phyloP scores from a whole-genome alignment of 53 echinoderm and acorn worm genomes.

The Antedon mediterranea region DNA sequence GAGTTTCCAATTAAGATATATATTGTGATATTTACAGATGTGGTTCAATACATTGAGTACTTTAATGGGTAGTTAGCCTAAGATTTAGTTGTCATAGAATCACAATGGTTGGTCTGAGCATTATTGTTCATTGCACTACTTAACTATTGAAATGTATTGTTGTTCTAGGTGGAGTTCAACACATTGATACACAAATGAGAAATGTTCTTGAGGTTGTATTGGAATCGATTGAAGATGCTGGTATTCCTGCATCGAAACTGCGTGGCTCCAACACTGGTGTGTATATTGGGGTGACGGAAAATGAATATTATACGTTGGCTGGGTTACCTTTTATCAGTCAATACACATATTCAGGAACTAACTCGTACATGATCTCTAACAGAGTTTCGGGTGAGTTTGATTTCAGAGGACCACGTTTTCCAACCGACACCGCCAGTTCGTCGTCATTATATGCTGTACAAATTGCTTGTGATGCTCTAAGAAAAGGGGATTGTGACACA shows the following conservation, averaged over 20 bases:
- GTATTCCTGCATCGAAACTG: constrained; percentile 30
- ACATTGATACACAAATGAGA: constrained; percentile 40
- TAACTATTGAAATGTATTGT: background rate
- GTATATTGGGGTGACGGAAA: constrained; percentile 42
- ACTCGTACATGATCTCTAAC: constrained; percentile 40
- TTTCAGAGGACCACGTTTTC: constrained; percentile 37
- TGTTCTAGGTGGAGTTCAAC: constrained; percentile 25
- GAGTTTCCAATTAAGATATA: too few relatives aligned
- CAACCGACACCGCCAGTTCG: constrained; percentile 45
- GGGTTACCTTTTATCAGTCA: constrained; percentile 20
- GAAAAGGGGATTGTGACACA: constrained; percentile 15
- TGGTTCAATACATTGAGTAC: too few relatives aligned
- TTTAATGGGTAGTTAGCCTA: too few relatives aligned
- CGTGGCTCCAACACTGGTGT: constrained; percentile 43
- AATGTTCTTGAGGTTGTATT: constrained; percentile 40
- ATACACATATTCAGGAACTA: constrained; percentile 37
- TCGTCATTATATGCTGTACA: constrained; percentile 41
- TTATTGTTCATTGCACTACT: too few relatives aligned
- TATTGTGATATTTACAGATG: too few relatives aligned
- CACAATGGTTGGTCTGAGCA: too few relatives aligned
- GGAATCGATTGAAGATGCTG: constrained; percentile 41
- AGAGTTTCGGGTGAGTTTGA: constrained; percentile 48
- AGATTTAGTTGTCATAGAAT: too few relatives aligned
- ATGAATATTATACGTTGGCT: constrained; percentile 19
- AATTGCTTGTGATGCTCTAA: constrained; percentile 37